These are phyloP conservation scores for Poecile atricapillus DNA, from an alignment of 2,113 vertebrate genomes.

Conservation along the genomic window DNA sequence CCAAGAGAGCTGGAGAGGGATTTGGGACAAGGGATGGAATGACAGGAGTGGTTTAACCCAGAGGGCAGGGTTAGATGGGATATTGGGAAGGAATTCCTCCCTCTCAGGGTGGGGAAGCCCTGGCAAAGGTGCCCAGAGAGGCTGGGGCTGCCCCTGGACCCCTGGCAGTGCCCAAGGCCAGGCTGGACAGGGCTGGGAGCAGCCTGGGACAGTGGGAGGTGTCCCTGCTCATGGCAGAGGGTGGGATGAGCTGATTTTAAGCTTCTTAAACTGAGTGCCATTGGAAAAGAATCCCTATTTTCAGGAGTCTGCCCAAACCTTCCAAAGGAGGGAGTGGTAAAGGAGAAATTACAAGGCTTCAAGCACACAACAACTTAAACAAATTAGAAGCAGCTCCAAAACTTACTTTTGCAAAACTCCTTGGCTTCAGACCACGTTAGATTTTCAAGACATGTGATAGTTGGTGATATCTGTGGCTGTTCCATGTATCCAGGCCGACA, in stretches of 20 bases:
- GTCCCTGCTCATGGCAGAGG: not conserved
- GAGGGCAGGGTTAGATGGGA: not conserved
- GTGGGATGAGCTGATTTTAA: not conserved
- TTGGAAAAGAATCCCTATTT: not conserved
- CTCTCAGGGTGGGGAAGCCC: rapidly evolving
- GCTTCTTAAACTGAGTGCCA: not conserved
- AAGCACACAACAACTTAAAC: not conserved
- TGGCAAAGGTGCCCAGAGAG: not conserved
- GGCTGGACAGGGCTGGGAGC: not conserved
- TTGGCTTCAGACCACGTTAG: conserved; percentile 34
- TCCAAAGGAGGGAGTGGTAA: not conserved
- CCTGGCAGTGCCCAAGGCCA: not conserved
- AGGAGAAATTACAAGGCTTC: not conserved
- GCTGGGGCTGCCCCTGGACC: not conserved
- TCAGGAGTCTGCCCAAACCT: not conserved
- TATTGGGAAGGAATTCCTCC: not conserved
- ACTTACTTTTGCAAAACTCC: conserved; percentile 47
- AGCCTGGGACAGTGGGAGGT: rapidly evolving
- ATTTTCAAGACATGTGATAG: conserved; percentile 13
- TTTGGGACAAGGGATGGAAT: not conserved
- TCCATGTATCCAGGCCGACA: conserved; percentile 25
- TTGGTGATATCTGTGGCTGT: not conserved
- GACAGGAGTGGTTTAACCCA: not conserved
- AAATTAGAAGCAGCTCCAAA: not conserved
- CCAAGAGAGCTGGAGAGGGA: not conserved